Evolutionary conservation across 2,113 vertebrate species (phyloP), one percentile per base, ranked within the genome.

Genomic region (Zapus hudsonius): DNA sequence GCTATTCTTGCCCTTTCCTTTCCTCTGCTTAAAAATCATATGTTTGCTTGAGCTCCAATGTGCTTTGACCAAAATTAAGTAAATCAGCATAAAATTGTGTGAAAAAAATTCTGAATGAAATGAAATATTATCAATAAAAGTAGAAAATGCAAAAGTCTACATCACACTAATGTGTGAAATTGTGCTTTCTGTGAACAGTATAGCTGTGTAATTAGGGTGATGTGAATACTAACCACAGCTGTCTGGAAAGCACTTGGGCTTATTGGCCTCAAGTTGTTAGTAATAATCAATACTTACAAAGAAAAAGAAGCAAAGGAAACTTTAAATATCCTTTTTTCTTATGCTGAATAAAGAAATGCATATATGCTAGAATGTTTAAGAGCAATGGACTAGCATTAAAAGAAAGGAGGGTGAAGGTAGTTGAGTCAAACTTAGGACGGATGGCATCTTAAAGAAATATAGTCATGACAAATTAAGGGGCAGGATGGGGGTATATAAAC

Each of bases 61-160:
- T 87, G 10, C 11, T 76, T 76, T 84, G 11, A 67, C 44, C 23
- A 75, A 85, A 94, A 93, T 67, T 84, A 89, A 2, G 29, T 61
- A 87, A 84, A 44, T 1, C 63, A 61, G n/a, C 13, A 23, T 5
- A 64, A 76, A 36, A 67, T 44, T 61, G 0, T 80, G 52, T 7
- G 44, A 69, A 72, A 83, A 88, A 27, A 83, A 89, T 63, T 44
- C 22, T 13, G 83, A 91, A 91, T 33, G 3, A 80, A 64, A 75
- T 76, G 79, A 82, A 89, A 78, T 78, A 7, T 83, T 72, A 38
- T 5, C 79, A 72, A 13, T 59, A 80, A 93, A 91, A 81, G 75
- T 66, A 38, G 2, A 1, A 7, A 82, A 67, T 80, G 6, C 84
- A 44, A 63, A 63, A 31, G 15, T 64, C 19, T 72, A 44, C 36